These are phyloP conservation scores for Erebia ligea DNA, from an alignment of 2,888 invertebrate species.

Conservation along the genomic window DNA sequence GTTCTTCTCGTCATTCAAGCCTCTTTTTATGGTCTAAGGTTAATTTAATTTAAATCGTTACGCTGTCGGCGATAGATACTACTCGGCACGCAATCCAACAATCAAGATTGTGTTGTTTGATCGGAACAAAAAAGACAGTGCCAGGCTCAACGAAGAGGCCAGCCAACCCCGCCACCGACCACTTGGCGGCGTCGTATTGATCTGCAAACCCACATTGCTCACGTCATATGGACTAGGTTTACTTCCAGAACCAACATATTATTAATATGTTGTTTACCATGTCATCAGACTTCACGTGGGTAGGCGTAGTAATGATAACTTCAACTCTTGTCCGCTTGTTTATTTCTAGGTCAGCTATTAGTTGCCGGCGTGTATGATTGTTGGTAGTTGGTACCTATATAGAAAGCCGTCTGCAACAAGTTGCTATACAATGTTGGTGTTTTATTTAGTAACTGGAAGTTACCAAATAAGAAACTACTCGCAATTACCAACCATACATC, in stretches of 20 bases:
- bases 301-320: conserved; percentile 15
- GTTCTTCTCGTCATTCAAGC: conserved; percentile 19
- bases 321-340: conserved; percentile 22
- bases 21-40: conserved; percentile 19
- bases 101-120: conserved; percentile 23
- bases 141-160: conserved; percentile 34
- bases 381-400: conserved; percentile 18
- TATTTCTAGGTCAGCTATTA: conserved; percentile 39
- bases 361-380: conserved; percentile 34
- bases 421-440: conserved; percentile 30
- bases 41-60: conserved; percentile 29
- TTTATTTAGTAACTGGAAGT: conserved; percentile 30
- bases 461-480: conserved; percentile 32
- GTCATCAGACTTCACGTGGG: conserved; percentile 13
- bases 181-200: conserved; percentile 74
- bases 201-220: conserved; percentile 54
- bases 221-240: conserved; percentile 54
- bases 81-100: conserved; percentile 9
- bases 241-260: conserved; percentile 37
- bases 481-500: conserved; percentile 33
- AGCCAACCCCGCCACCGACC: conserved; percentile 57
- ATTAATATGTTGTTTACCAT: not conserved
- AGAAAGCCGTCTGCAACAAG: conserved; percentile 41
- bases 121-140: conserved; percentile 24
- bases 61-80: conserved; percentile 16